Conservation (phyloP, 92 coral and sea anemone species). For the Chrysogorgia sp. region DNA sequence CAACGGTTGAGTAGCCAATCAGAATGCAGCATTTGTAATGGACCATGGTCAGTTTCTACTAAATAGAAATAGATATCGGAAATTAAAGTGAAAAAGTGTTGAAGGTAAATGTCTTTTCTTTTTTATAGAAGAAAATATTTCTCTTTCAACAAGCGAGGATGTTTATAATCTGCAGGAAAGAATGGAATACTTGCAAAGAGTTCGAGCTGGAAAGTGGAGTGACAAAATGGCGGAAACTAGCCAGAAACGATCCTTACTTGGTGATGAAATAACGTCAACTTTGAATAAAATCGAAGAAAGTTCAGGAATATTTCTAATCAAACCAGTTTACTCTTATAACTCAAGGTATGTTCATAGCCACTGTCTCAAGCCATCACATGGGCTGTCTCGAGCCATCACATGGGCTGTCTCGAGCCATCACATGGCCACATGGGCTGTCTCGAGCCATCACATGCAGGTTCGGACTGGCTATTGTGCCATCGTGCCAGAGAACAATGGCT, state of each 20-base stretch:
- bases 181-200: slow-evolving; percentile 85
- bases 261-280: slow-evolving; percentile 71
- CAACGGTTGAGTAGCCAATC: no score
- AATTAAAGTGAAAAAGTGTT: not conserved
- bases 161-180: slow-evolving; percentile 74
- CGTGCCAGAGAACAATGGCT: no score
- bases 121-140: slow-evolving; percentile 70
- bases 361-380: not conserved
- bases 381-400: not conserved
- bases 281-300: slow-evolving; percentile 83
- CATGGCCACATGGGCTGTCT: no score
- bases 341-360: slow-evolving; percentile 62
- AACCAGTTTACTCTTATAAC: slow-evolving; percentile 84
- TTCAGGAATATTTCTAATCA: slow-evolving; percentile 94
- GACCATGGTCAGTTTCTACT: no score
- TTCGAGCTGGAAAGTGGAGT: slow-evolving; percentile 87
- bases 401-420: no score
- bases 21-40: no score
- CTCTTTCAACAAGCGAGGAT: slow-evolving; percentile 9
- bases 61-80: not conserved
- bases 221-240: slow-evolving; percentile 80
- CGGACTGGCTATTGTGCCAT: no score
- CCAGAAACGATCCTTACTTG: slow-evolving; percentile 67
- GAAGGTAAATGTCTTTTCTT: not conserved
- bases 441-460: no score